These are phyloP conservation scores for Synanthedon vespiformis DNA, from an alignment of 2,888 invertebrate species.

Conservation along the genomic window DNA sequence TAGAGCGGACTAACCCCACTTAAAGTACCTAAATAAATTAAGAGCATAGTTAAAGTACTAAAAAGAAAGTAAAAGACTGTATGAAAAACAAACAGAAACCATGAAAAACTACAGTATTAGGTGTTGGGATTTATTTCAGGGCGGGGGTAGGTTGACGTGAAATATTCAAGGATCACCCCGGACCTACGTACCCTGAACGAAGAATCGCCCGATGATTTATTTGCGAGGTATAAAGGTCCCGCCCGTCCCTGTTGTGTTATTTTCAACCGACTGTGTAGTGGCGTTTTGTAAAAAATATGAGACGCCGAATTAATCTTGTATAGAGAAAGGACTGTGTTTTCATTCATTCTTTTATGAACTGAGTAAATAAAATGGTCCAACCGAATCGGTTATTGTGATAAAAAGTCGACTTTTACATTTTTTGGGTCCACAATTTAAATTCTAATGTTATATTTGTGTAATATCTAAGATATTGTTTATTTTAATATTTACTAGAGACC, in stretches of 20 bases:
- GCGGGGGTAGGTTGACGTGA: constrained; percentile 26
- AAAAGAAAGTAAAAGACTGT: no score
- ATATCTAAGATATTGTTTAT: no score
- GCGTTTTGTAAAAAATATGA: neutral
- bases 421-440: neutral
- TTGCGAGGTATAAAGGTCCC: constrained; percentile 15
- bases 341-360: neutral
- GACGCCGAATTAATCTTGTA: constrained; percentile 3
- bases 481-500: no score
- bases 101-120: constrained; percentile 23
- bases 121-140: constrained; percentile 37
- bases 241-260: constrained; percentile 6
- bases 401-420: neutral
- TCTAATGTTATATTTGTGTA: no score
- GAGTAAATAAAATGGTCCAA: neutral
- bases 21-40: no score
- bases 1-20: no score
- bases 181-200: constrained; percentile 23
- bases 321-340: neutral
- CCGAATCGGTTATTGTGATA: neutral
- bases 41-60: no score
- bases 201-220: constrained; percentile 42
- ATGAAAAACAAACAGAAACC: neutral
- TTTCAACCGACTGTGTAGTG: constrained; percentile 1
- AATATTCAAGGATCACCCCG: constrained; percentile 47